Conservation (phyloP, 2,888 invertebrate genomes). For the Laothoe populi region DNA sequence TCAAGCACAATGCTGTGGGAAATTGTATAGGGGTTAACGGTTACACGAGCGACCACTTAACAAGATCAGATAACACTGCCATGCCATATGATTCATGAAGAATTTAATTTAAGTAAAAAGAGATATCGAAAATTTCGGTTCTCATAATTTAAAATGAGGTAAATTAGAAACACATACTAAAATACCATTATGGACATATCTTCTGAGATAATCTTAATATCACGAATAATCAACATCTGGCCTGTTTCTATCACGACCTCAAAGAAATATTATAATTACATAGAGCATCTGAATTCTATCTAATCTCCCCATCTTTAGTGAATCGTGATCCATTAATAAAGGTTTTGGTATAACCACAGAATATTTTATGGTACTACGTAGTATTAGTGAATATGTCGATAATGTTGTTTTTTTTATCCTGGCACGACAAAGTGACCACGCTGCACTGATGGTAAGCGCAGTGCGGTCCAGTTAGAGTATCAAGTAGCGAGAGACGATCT, state of each 20-base stretch:
- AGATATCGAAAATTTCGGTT: not conserved
- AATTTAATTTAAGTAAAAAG: constrained; percentile 7
- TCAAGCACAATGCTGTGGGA: constrained; percentile 2
- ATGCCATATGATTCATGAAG: constrained; percentile 15
- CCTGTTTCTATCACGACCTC: not conserved
- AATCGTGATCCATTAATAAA: not conserved
- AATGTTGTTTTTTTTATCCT: no score
- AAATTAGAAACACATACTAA: not conserved
- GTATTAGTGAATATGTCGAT: not conserved
- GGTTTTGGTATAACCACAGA: not conserved
- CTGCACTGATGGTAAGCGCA: no score
- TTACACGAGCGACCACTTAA: constrained; percentile 12
- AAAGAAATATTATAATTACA: not conserved
- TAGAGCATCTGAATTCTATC: not conserved
- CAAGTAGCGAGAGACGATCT: no score
- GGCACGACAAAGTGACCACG: no score
- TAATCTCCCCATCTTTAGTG: not conserved
- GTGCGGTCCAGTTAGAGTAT: no score
- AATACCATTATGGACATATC: not conserved
- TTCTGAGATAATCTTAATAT: not conserved
- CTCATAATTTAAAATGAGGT: not conserved
- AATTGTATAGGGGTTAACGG: constrained; percentile 20
- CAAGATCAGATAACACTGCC: constrained; percentile 11
- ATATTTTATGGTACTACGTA: no score
- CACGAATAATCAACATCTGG: not conserved